These are phyloP conservation scores for Echiichthys vipera DNA, from an alignment of 2,797 vertebrate genomes.

Conservation along the genomic window DNA sequence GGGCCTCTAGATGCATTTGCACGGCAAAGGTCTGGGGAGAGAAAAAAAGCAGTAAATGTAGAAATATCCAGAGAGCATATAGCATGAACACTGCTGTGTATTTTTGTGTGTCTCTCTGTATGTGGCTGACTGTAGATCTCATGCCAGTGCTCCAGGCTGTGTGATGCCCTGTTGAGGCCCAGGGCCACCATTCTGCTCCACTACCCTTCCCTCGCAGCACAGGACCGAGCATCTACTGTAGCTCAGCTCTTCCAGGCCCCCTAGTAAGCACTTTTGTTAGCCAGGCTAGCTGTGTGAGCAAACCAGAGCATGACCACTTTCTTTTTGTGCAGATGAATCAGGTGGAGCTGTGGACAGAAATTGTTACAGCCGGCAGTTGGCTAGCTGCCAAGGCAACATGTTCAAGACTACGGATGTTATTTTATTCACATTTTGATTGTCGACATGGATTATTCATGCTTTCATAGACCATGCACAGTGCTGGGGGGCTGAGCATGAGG, in stretches of 20 bases:
- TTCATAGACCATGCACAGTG: constrained; percentile 60
- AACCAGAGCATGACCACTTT: constrained; percentile 29
- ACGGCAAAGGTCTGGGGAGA: constrained; percentile 23
- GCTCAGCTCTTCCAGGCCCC: constrained; percentile 27
- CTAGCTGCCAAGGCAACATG: constrained; percentile 33
- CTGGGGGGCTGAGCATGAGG: constrained; percentile 49
- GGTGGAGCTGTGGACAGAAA: constrained; percentile 32
- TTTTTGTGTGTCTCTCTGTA: constrained; percentile 26
- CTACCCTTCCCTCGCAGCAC: constrained; percentile 46
- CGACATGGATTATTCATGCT: constrained; percentile 74
- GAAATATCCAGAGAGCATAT: constrained; percentile 63
- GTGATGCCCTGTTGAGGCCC: constrained; percentile 70
- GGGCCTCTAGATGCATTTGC: constrained; percentile 49
- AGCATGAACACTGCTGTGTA: constrained; percentile 49
- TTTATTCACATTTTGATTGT: constrained; percentile 66
- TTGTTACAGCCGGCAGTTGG: constrained; percentile 34
- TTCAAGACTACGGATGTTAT: constrained; percentile 43
- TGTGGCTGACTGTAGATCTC: constrained; percentile 46
- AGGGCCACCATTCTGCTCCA: constrained; percentile 72
- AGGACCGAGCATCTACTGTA: constrained; percentile 45
- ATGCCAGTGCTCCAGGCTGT: constrained; percentile 74
- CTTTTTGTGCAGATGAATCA: constrained; percentile 32
- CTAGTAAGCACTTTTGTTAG: constrained; percentile 20
- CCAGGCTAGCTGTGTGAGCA: constrained; percentile 16
- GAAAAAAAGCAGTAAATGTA: constrained; percentile 42